A percentile compares a stretch with the other conserved stretches of the same genome.
Evolutionary conservation across 92 coral and sea anemone genomes (phyloP).

Genomic region (Scolanthus callimorphus): DNA sequence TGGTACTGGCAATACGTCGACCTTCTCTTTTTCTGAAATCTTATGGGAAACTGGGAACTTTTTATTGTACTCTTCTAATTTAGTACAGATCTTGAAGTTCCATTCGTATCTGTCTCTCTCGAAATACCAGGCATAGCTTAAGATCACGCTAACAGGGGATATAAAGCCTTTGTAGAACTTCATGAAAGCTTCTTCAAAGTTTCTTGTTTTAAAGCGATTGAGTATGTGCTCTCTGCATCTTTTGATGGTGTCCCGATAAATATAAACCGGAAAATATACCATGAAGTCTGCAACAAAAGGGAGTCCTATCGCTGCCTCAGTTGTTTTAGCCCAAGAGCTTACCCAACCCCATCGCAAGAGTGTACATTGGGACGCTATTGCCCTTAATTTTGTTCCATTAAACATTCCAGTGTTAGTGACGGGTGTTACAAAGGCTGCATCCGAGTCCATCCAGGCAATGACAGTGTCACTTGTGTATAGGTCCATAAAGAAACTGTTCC

Average conservation of each 20-base stretch:
- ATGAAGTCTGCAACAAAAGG: slow-evolving; percentile 33
- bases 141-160: slow-evolving; percentile 14
- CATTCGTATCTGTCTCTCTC: background rate
- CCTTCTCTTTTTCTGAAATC: background rate
- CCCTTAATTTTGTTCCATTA: slow-evolving; percentile 6
- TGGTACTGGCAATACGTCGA: background rate
- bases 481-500: slow-evolving; percentile 16
- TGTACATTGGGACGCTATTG: slow-evolving; percentile 1
- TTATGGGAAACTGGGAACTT: slow-evolving; percentile 1
- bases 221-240: slow-evolving; percentile 6
- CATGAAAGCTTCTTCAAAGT: slow-evolving; percentile 39
- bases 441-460: slow-evolving; percentile 40
- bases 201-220: slow-evolving; percentile 10
- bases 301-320: slow-evolving; percentile 15
- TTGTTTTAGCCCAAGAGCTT: slow-evolving; percentile 6
- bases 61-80: slow-evolving; percentile 11
- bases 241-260: slow-evolving; percentile 31
- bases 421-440: slow-evolving; percentile 10
- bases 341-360: background rate
- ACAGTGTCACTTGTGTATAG: slow-evolving; percentile 20
- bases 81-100: slow-evolving; percentile 8
- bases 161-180: slow-evolving; percentile 6
- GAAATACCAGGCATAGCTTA: slow-evolving; percentile 1
- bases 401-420: slow-evolving; percentile 4
- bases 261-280: slow-evolving; percentile 34